Conservation (phyloP, 2,888 invertebrate species). For the Napeogenes sylphis region DNA sequence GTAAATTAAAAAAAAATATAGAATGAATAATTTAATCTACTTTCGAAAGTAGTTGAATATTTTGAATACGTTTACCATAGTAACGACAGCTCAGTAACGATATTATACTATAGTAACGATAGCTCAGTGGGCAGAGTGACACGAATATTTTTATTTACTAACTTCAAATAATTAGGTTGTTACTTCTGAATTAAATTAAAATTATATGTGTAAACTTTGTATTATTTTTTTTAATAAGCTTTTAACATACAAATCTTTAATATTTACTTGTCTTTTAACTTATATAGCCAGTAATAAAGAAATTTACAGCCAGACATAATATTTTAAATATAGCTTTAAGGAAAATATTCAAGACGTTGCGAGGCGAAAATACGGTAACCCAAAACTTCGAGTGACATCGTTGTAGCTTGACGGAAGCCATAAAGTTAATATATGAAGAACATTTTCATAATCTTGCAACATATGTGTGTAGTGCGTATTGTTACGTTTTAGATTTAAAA, state of each 20-base stretch:
- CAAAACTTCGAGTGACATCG: slow-evolving; percentile 16
- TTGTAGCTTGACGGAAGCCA: slow-evolving; percentile 28
- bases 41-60: too few species aligned
- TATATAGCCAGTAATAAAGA: slow-evolving; percentile 1
- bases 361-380: slow-evolving; percentile 7
- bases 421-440: slow-evolving; percentile 31
- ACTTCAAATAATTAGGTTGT: too few species aligned
- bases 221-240: neutral
- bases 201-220: too few species aligned
- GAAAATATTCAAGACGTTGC: slow-evolving; percentile 4
- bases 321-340: slow-evolving; percentile 2
- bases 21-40: too few species aligned
- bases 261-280: neutral
- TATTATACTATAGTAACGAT: too few species aligned
- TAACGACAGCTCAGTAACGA: too few species aligned
- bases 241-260: neutral
- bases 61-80: too few species aligned
- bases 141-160: too few species aligned
- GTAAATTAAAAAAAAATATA: too few species aligned
- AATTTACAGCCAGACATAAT: slow-evolving; percentile 1
- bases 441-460: slow-evolving; percentile 7
- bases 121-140: too few species aligned
- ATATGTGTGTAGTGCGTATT: neutral
- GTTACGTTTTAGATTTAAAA: too few species aligned
- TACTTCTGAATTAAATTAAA: too few species aligned